Percentiles rank a stretch among this genome's conserved stretches.
phyloP scores from a whole-genome alignment of 2,797 vertebrate genomes.

The Cryptoblepharus egeriae region DNA sequence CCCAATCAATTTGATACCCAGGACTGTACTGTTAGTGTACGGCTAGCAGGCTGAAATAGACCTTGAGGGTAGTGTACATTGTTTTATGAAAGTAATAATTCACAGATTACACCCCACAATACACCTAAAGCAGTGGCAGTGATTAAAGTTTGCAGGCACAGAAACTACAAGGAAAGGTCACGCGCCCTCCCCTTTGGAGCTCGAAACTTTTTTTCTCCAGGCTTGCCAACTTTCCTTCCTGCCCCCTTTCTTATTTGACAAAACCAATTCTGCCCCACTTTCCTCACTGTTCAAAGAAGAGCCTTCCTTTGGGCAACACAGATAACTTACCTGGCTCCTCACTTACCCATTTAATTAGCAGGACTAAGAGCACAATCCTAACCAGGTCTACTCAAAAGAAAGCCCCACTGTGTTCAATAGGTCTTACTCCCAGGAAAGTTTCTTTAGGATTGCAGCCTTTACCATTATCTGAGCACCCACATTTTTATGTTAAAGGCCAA shows the following conservation, averaged over 20 bases:
- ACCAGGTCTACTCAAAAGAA: no score
- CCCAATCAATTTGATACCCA: constrained; percentile 19
- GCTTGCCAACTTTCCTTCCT: neutral
- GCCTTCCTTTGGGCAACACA: neutral
- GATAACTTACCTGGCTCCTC: neutral
- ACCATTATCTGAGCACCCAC: no score
- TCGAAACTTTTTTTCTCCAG: neutral
- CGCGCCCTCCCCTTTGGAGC: neutral
- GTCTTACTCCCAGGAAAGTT: no score
- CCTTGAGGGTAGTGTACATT: neutral
- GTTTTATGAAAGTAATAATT: constrained; percentile 41
- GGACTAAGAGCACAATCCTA: no score
- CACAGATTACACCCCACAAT: neutral
- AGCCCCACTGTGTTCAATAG: no score
- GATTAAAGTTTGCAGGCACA: neutral
- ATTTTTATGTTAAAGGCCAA: no score
- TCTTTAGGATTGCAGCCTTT: no score
- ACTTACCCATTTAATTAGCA: no score
- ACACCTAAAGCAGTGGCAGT: neutral
- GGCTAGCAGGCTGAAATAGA: neutral
- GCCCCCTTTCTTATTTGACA: neutral
- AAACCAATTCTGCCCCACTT: neutral
- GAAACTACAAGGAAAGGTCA: neutral
- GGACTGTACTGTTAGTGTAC: neutral
- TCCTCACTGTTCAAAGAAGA: neutral